phyloP scores from a whole-genome alignment of 2,888 invertebrate genomes.

The Cryptus armator region DNA sequence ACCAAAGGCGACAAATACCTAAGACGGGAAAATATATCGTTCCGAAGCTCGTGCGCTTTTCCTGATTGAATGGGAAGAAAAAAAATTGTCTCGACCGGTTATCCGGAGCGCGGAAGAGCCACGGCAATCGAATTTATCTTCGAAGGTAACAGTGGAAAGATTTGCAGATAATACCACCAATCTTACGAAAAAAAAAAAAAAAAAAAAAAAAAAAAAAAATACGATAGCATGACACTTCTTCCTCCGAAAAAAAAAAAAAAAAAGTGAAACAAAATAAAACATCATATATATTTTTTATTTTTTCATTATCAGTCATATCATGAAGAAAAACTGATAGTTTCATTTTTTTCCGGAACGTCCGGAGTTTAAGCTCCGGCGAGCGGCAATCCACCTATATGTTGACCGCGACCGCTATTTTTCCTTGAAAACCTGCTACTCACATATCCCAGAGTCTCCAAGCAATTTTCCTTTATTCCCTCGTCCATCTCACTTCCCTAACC shows the following conservation, averaged over 20 bases:
- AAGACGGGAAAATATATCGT: no score
- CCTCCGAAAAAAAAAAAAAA: no score
- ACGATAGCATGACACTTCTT: no score
- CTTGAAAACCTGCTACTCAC: slow-evolving; percentile 13
- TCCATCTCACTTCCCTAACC: slow-evolving; percentile 29
- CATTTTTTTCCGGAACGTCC: not conserved
- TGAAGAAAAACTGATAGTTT: not conserved
- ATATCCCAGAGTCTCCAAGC: slow-evolving; percentile 38
- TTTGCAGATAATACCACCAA: not conserved
- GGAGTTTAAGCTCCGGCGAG: not conserved
- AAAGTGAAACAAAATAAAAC: no score
- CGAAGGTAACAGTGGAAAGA: not conserved
- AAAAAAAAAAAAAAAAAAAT: not conserved
- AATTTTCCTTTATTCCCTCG: slow-evolving; percentile 56
- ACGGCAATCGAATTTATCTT: slow-evolving; percentile 2
- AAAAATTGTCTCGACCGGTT: not conserved
- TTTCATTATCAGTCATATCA: not conserved
- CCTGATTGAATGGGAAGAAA: not conserved
- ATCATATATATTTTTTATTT: no score
- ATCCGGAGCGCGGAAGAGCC: slow-evolving; percentile 15
- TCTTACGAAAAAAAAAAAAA: not conserved
- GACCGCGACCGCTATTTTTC: not conserved
- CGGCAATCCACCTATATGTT: not conserved
- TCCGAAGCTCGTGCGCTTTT: not conserved
- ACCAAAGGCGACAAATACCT: no score